Evolutionary conservation across 1,140 invertebrate genomes (phyloP).

Genomic region (Dysdera silvatica): DNA sequence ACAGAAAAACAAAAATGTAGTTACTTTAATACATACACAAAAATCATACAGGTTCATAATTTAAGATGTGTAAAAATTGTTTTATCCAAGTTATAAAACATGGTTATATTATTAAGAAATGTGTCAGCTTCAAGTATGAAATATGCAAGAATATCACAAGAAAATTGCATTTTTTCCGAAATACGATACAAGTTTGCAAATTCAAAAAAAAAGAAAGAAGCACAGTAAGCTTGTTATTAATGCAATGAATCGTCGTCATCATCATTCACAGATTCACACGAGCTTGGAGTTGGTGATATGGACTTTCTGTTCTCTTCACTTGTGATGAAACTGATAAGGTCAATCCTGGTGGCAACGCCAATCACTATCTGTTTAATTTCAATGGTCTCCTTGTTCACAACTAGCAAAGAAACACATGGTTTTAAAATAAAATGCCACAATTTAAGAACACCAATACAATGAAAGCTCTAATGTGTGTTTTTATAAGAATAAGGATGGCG

Average conservation of each 20-base stretch:
- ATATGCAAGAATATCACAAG: too few relatives aligned
- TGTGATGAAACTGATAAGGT: constrained; percentile 57
- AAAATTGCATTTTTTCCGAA: too few relatives aligned
- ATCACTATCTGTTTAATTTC: constrained; percentile 51
- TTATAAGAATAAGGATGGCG: too few relatives aligned
- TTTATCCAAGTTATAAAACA: too few relatives aligned
- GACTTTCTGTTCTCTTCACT: constrained; percentile 32
- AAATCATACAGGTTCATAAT: too few relatives aligned
- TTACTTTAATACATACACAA: too few relatives aligned
- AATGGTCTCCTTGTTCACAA: constrained; percentile 36
- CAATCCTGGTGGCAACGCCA: constrained; percentile 57
- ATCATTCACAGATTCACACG: background rate
- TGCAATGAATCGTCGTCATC: background rate
- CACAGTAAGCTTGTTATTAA: background rate
- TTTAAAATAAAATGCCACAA: constrained; percentile 22
- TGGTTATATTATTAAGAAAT: too few relatives aligned
- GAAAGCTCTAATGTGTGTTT: background rate
- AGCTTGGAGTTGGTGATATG: background rate
- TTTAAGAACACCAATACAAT: constrained; percentile 17
- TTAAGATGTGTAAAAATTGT: too few relatives aligned
- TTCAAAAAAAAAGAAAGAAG: background rate
- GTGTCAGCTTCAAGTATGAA: too few relatives aligned
- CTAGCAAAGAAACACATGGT: too few relatives aligned
- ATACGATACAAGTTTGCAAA: too few relatives aligned
- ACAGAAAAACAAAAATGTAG: too few relatives aligned